Conservation (phyloP, 1,140 invertebrate genomes). For the Gryon sp. region DNA sequence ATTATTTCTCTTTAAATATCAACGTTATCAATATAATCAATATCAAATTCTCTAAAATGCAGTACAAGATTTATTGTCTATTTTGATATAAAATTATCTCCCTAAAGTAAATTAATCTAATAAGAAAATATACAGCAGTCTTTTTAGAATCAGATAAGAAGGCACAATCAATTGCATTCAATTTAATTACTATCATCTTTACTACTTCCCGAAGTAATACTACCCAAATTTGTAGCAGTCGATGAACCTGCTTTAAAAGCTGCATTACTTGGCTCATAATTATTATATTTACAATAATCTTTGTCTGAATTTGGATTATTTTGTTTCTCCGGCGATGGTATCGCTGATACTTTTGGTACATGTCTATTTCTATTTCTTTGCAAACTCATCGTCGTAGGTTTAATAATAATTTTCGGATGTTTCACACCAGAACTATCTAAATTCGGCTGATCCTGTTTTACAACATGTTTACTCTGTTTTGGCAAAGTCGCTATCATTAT, state of each 20-base stretch:
- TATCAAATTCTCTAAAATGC: no score
- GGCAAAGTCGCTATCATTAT: conserved; percentile 25
- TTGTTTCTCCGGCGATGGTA: conserved; percentile 70
- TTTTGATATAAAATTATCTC: no score
- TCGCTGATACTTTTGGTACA: conserved; percentile 76
- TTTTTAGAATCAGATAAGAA: no score
- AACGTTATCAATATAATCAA: no score
- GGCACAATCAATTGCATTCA: no score
- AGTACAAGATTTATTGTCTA: no score
- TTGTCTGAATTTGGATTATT: conserved; percentile 12
- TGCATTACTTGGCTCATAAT: no score
- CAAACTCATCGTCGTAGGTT: conserved; percentile 74
- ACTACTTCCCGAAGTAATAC: no score
- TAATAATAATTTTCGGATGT: conserved; percentile 79
- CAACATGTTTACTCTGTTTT: conserved; percentile 14
- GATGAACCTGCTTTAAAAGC: no score
- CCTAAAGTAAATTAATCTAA: no score
- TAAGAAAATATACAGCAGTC: conserved; percentile 9
- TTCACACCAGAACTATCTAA: conserved; percentile 44
- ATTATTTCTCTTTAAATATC: no score
- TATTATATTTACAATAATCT: conserved; percentile 9
- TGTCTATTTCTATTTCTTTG: conserved; percentile 70
- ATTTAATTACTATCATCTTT: not conserved
- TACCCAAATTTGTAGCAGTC: no score
- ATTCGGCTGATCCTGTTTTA: conserved; percentile 27